phyloP scores from a whole-genome alignment of 92 coral and sea anemone genomes.

The Bergia puertoricense region DNA sequence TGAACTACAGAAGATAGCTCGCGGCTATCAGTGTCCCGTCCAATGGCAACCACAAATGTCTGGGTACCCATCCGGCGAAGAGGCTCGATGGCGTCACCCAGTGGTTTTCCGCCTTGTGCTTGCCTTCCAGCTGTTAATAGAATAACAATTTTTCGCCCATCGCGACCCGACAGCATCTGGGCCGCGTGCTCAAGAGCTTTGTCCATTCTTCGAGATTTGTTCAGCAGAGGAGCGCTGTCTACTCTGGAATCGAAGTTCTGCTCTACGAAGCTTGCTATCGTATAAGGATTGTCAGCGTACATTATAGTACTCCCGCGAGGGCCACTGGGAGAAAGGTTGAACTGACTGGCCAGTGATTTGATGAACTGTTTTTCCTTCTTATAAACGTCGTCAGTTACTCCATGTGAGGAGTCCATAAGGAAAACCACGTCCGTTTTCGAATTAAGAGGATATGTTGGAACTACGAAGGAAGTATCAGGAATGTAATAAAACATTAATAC shows the following conservation, averaged over 20 bases:
- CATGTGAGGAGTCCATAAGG: conserved; percentile 17
- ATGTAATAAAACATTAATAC: too few relatives aligned
- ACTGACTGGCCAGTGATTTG: conserved; percentile 38
- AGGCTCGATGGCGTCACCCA: conserved; percentile 48
- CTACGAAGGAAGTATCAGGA: background rate
- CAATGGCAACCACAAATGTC: conserved; percentile 52
- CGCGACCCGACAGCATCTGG: conserved; percentile 30
- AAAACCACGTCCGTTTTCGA: conserved; percentile 16
- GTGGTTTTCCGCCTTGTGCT: conserved; percentile 46
- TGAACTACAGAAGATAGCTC: conserved; percentile 9
- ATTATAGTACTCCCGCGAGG: too few relatives aligned
- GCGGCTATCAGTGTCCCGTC: conserved; percentile 30
- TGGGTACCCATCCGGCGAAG: conserved; percentile 44
- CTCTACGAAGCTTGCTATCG: conserved; percentile 19
- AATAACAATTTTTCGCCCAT: conserved; percentile 39
- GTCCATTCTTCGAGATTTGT: conserved; percentile 19
- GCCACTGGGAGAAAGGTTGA: conserved; percentile 27
- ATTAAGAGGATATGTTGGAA: background rate
- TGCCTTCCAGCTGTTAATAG: conserved; percentile 45
- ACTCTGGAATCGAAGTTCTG: conserved; percentile 11
- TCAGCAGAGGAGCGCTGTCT: conserved; percentile 13
- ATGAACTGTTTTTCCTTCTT: conserved; percentile 42
- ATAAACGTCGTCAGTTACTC: conserved; percentile 27
- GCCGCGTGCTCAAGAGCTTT: conserved; percentile 45
- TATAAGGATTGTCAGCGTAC: conserved; percentile 28